Base-by-base conservation (phyloP, 1,140 invertebrate genomes). In the Psilanteris sp. region DNA sequence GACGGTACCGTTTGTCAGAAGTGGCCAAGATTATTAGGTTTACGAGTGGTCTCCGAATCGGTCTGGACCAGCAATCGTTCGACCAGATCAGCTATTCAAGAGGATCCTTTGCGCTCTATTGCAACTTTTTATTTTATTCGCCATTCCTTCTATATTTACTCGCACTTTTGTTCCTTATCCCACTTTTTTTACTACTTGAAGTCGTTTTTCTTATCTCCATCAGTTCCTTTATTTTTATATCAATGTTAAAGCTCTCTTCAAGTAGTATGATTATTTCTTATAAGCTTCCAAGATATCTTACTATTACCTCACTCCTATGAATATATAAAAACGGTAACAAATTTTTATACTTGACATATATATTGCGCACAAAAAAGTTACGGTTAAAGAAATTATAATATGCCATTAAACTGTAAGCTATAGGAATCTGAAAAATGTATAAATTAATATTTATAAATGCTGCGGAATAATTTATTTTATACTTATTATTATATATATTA, bases 11-110 rank as follows among this genome's bases (percentile, higher is more conserved):
- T 85, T 85, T 85, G 82, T 85, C 82, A 85, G 77, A 77, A 85
- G 83, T 82, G 80, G 81, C 79, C 80, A 73, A 81, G 84, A 85
- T 85, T 85, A 85, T 85, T 85, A 83, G 82, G 83, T 85, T 85
- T 82, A 83, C 80, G 83, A 85, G 80, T 85, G 83, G 80, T 75
- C 76, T 76, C 80, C 68, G 41, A 73, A 52, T 68, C 68, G 50
- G 54, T 57, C 57, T 62, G 67, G 71, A 9, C 43, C 59, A 52
- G 70, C 62, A 74, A 75, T 80, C 79, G 75, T 66, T 76, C 75
- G 73, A 79, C 59, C 77, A 77, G 79, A 83, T 81, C 78, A 83
- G 75, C 75, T 73, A 82, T 83, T 79, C 80, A 77, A 75, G 73
- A 67, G 61, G 44, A 77, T 57, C 59, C 52, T 73, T 57, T 62